A percentile compares a stretch with the other conserved stretches of the same genome.
phyloP scores from a whole-genome alignment of 1,140 invertebrate species.

The Littorina saxatilis region DNA sequence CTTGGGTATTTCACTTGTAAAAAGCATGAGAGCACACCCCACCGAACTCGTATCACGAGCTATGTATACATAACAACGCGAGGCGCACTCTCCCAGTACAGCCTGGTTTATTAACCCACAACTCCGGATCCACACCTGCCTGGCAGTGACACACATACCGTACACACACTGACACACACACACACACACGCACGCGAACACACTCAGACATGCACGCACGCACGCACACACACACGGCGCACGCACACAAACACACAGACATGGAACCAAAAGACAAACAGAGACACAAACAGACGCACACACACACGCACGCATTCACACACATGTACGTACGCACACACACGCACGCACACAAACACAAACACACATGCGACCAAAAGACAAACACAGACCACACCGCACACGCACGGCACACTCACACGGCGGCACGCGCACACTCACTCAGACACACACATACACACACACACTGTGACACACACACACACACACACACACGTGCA shows the following conservation, averaged over 20 bases:
- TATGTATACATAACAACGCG: too few relatives aligned
- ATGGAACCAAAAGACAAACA: background rate
- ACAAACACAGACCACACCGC: too few relatives aligned
- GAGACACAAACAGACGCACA: conserved; percentile 9
- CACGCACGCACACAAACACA: background rate
- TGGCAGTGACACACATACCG: background rate
- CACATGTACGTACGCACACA: conserved; percentile 3
- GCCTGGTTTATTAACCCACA: background rate
- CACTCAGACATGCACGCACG: conserved; percentile 6
- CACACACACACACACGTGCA: background rate
- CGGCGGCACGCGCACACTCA: too few relatives aligned
- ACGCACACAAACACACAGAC: conserved; percentile 16
- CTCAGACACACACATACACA: background rate
- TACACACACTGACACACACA: background rate
- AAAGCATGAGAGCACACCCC: too few relatives aligned
- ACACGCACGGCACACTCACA: too few relatives aligned
- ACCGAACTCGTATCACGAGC: too few relatives aligned
- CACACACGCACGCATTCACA: conserved; percentile 22
- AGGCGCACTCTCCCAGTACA: too few relatives aligned
- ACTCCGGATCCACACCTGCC: background rate
- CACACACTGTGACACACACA: background rate
- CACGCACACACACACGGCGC: conserved; percentile 16
- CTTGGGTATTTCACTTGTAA: background rate
- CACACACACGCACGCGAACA: background rate
- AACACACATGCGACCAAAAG: background rate